Base-by-base conservation (phyloP, 2,113 vertebrate species). In the Ophthalmolycus amberensis region DNA sequence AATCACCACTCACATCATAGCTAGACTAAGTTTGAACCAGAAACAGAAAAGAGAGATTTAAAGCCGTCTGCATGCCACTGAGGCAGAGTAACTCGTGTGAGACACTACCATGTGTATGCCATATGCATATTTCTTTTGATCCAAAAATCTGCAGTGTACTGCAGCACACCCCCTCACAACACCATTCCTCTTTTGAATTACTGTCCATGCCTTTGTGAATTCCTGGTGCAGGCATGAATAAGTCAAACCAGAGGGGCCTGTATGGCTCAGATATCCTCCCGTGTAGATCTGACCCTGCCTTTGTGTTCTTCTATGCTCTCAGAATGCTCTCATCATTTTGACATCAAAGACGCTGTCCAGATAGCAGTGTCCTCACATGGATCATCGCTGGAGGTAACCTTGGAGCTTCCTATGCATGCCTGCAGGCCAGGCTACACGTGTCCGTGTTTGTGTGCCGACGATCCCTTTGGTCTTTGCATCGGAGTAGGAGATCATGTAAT, bases 251-350 rank as follows among this genome's bases (percentile, higher is more conserved):
- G 56, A 69, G 80, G 67, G 59, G 56, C 42, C 76, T 40, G 46
- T 22, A 54, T 40, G 80, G 68, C 76, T 82, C 37, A 72, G 62
- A 86, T 65, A n/a, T n/a, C n/a, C n/a, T n/a, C n/a, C n/a, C n/a
- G n/a, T n/a, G n/a, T n/a, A n/a, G n/a, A n/a, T n/a, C n/a, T n/a
- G n/a, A n/a, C n/a, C n/a, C n/a, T n/a, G n/a, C n/a, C n/a, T n/a
- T n/a, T n/a, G n/a, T n/a, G n/a, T n/a, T n/a, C n/a, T n/a, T n/a
- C n/a, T n/a, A 54, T 87, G 71, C 78, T 82, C 83, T 86, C 70
- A 86, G 90, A 54, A 87, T 83, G 71, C 78, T 82, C 83, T 86
- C 70, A 86, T 90, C 54, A 87, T 83, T 81, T 80, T 11, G 76
- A 87, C 71, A 87, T 89, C 87, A 92, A 89, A 85, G 73, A 75